Base-by-base conservation (phyloP, 37 sponge, comb jelly and placozoan genomes). In the Petrosia ficiformis region DNA sequence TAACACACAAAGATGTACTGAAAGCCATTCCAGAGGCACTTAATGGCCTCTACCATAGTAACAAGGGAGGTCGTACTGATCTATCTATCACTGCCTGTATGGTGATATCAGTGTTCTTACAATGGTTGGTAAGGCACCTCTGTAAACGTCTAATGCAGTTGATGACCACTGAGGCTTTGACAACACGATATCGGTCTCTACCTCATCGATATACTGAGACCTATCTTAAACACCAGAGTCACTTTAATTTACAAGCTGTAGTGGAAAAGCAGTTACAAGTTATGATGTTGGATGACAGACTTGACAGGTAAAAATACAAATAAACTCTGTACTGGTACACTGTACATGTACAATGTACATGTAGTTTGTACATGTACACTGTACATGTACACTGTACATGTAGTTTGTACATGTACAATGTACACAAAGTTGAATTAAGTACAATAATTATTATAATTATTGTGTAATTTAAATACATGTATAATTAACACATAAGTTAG, bases 191-290 rank as follows among this genome's bases (percentile, higher is more conserved):
- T 33, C 68, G 44, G 21, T 43, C 31, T 0, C 26, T 89, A 14
- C 90, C 85, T 5, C 16, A 58, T 32, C 80, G 80, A 34, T 84
- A 73, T 63, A 69, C 84, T 0, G 66, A 75, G 41, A 57, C 52
- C 66, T 95, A 95, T 65, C 63, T 95, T 29, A 64, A 77, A n/a
- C 80, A 87, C 36, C 95, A 95, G 72, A 65, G 67, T 40, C 95
- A 95, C 76, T 90, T 95, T 67, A 75, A 75, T 69, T 75, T 95
- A 57, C 87, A 90, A 43, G 42, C 64, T 14, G 57, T 90, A 19
- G 68, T 95, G 21, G 65, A 70, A 37, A 52, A 71, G 22, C 70
- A 83, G 24, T 1, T 4, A 4, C 77, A 64, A 76, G 26, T 41
- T 14, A 29, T 48, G 63, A 29, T 26, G 6, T 29, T 61, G 11